phyloP scores from a whole-genome alignment of 2,113 vertebrate genomes.

The Lanius ludovicianus region DNA sequence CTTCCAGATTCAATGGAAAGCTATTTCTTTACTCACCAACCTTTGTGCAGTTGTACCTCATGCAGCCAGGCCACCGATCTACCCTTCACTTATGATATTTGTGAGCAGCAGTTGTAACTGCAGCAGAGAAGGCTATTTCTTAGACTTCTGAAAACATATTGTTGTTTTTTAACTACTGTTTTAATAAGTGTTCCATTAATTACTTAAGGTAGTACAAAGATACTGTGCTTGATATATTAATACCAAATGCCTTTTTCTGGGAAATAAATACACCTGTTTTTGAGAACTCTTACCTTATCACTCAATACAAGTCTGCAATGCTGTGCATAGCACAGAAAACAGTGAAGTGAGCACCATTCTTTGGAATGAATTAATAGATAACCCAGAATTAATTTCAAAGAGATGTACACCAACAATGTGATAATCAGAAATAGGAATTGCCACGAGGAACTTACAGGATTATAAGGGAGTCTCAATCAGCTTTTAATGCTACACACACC shows the following conservation, averaged over 20 bases:
- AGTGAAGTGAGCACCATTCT: background rate
- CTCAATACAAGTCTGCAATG: background rate
- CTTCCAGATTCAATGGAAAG: background rate
- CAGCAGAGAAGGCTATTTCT: slow-evolving; percentile 45
- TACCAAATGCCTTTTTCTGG: background rate
- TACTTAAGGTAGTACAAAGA: background rate
- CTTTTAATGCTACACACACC: background rate
- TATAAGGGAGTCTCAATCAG: background rate
- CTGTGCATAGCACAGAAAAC: background rate
- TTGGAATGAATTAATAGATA: background rate
- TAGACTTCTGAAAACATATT: background rate
- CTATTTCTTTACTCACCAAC: background rate
- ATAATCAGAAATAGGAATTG: background rate
- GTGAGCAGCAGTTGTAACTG: background rate
- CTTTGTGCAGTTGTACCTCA: background rate
- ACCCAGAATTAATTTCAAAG: background rate
- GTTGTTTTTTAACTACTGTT: background rate
- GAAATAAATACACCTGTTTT: background rate
- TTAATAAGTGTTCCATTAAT: background rate
- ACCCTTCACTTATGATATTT: background rate
- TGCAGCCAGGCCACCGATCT: background rate
- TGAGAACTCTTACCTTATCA: background rate
- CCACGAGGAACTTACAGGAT: background rate
- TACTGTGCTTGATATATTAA: background rate
- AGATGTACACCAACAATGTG: background rate